Evolutionary conservation across 2,888 invertebrate genomes (phyloP), one percentile per base, ranked within the genome.

Genomic region (Lingula anatina): DNA sequence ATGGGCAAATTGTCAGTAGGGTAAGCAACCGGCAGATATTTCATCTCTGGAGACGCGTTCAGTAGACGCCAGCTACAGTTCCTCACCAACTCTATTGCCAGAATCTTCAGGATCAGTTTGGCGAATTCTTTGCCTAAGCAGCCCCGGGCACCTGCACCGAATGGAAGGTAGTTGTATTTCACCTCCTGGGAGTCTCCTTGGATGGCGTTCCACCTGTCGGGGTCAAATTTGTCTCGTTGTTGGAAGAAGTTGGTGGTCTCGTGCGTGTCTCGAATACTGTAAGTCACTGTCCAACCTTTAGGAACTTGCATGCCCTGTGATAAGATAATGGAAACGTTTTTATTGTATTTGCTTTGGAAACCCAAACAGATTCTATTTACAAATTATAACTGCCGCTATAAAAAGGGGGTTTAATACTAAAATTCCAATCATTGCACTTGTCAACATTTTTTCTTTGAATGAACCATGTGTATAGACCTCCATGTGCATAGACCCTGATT

Each of bases 231-330:
- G 3, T 60, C 58, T 2, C 53, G 56, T 24, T 61, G 46, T 2
- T 46, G 47, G 47, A 64, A 63, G 18, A 58, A 40, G 2, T 53
- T 50, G 7, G 63, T 52, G 1, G 59, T 57, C 41, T 66, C 61
- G 46, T 74, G 74, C 1, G 71, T 71, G 47, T 71, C 69, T n/a
- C 70, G 54, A 25, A 74, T 73, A 46, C 62, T 60, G 54, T 70
- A 70, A 2, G 52, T 56, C 0, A 72, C 55, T 3, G 62, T 62
- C 72, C 72, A 72, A 1, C 67, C 72, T 36, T 63, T 62, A 2
- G 72, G 72, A 42, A 72, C 59, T 43, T 71, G 69, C 49, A 60
- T 70, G 25, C 70, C 71, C 72, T 72, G 53, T 5, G 56, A 54
- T 40, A 24, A n/a, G n/a, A n/a, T n/a, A n/a, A n/a, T n/a, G n/a